Conservation (phyloP, 2,888 invertebrate genomes). For the Prionchulus punctatus region DNA sequence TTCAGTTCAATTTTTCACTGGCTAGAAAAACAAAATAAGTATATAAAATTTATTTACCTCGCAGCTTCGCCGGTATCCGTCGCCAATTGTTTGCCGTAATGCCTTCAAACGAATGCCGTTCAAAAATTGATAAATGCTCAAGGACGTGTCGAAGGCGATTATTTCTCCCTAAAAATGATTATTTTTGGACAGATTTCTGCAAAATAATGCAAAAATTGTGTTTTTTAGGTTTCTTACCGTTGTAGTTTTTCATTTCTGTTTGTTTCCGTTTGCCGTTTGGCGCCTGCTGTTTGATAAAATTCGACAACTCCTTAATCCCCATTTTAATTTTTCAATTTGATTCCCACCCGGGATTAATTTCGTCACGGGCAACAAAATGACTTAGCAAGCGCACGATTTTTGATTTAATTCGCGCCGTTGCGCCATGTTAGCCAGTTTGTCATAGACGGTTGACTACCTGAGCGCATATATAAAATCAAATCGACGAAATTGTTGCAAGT, state of each 20-base stretch:
- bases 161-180: slow-evolving; percentile 55
- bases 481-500: too few relatives aligned
- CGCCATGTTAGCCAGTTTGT: too few relatives aligned
- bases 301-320: slow-evolving; percentile 90
- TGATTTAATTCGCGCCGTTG: too few relatives aligned
- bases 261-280: slow-evolving; percentile 83
- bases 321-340: too few relatives aligned
- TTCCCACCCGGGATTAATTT: too few relatives aligned
- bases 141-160: slow-evolving; percentile 95
- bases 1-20: not conserved
- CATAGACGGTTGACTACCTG: too few relatives aligned
- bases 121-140: slow-evolving; percentile 96
- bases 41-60: too few relatives aligned
- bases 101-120: slow-evolving; percentile 91
- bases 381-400: too few relatives aligned
- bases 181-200: not conserved
- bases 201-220: not conserved
- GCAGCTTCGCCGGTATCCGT: slow-evolving; percentile 90
- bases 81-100: slow-evolving; percentile 81
- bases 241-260: slow-evolving; percentile 88
- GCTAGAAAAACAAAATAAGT: too few relatives aligned
- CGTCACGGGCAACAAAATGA: too few relatives aligned
- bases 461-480: too few relatives aligned
- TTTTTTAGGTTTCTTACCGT: slow-evolving; percentile 48
- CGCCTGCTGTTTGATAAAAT: slow-evolving; percentile 80